These are phyloP conservation scores for Champsocephalus gunnari DNA, from an alignment of 2,797 vertebrate species.

Conservation along the genomic window DNA sequence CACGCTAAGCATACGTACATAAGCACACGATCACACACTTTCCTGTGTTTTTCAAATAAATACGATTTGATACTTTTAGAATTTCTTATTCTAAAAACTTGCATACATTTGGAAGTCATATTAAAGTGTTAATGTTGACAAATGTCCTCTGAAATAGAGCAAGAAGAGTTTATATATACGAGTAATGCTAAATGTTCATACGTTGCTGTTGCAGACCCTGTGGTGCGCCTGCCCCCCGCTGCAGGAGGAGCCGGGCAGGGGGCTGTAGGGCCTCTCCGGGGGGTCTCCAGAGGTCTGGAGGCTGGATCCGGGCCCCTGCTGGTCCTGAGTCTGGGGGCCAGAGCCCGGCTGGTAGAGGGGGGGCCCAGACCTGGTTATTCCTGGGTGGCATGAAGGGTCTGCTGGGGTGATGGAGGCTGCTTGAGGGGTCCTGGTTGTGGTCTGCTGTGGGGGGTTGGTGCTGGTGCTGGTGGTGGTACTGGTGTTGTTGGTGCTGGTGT, in stretches of 20 bases:
- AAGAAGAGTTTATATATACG: too few species aligned
- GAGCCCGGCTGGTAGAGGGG: conserved; percentile 85
- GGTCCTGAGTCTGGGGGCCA: conserved; percentile 33
- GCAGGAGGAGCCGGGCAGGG: conserved; percentile 71
- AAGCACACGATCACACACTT: too few species aligned
- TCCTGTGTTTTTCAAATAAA: too few species aligned
- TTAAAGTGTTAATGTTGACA: too few species aligned
- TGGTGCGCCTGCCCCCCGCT: conserved; percentile 86
- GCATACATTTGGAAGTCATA: too few species aligned
- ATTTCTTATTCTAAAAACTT: too few species aligned
- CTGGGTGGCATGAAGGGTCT: conserved; percentile 73
- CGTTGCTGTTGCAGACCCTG: conserved; percentile 91
- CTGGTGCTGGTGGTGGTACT: conserved; percentile 12
- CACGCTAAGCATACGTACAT: too few species aligned
- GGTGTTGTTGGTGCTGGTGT: neutral
- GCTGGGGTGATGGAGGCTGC: conserved; percentile 57
- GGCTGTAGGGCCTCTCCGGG: conserved; percentile 67
- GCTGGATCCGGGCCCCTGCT: conserved; percentile 72
- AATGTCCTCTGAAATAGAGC: too few species aligned
- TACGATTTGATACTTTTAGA: too few species aligned
- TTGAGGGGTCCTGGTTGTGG: conserved; percentile 47
- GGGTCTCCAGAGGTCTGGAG: conserved; percentile 51
- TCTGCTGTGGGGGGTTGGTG: conserved; percentile 25
- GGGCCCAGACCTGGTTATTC: conserved; percentile 75
- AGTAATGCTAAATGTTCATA: conserved; percentile 72